Conservation (phyloP, 2,888 invertebrate genomes). For the Monopis laevigella region DNA sequence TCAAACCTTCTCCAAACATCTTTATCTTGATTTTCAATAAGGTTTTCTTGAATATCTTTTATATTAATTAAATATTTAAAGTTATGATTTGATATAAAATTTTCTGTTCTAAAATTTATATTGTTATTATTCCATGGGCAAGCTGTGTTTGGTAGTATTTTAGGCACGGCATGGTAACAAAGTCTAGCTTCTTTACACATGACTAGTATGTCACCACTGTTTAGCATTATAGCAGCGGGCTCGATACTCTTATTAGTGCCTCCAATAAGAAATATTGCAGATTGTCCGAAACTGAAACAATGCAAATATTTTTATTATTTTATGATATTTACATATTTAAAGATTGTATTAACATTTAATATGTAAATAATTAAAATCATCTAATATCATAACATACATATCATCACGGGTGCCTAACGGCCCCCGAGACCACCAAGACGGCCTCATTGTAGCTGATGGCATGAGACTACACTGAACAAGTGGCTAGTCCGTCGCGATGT, state of each 20-base stretch:
- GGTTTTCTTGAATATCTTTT: conserved; percentile 25
- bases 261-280: conserved; percentile 93
- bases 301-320: too few relatives aligned
- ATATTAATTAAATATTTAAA: conserved; percentile 24
- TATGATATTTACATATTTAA: too few relatives aligned
- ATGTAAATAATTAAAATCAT: too few relatives aligned
- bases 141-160: conserved; percentile 69
- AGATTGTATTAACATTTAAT: too few relatives aligned
- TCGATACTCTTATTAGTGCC: conserved; percentile 74
- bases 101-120: not conserved
- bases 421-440: too few relatives aligned
- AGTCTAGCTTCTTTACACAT: conserved; percentile 89
- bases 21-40: conserved; percentile 31
- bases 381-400: too few relatives aligned
- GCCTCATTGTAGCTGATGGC: too few relatives aligned
- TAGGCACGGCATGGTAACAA: conserved; percentile 94
- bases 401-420: too few relatives aligned
- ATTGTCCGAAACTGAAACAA: conserved; percentile 88
- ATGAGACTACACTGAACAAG: too few relatives aligned
- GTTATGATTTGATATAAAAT: conserved; percentile 21
- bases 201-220: conserved; percentile 90
- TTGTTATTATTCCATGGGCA: conserved; percentile 53
- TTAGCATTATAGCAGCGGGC: conserved; percentile 77
- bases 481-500: too few relatives aligned
- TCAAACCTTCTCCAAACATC: conserved; percentile 63